Base-by-base conservation (phyloP, 2,113 vertebrate species). In the Corydoras sp. region DNA sequence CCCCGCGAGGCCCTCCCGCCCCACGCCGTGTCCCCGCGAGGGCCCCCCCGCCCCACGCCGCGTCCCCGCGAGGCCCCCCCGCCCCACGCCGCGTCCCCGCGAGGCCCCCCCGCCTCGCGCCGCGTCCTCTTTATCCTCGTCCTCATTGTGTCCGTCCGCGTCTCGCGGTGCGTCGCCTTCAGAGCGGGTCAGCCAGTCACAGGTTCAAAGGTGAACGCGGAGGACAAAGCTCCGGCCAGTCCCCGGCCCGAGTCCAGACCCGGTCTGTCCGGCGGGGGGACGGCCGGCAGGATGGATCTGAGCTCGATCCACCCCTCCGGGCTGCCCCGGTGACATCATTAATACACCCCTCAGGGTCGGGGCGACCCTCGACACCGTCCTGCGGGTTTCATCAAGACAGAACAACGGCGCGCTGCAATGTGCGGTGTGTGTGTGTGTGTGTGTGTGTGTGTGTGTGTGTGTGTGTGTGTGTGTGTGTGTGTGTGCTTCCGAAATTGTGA, bases 241-340 rank as follows among this genome's bases (percentile, higher is more conserved):
- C 29, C 9, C 7, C 50, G 12, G 35, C 35, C 30, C 24, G n/a
- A 35, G 35, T 74, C 49, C 68, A 69, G 71, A 74, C 49, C n/a
- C 32, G 10, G 54, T 53, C 29, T 69, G 68, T 72, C 75, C 32
- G 12, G 58, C 35, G 15, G 31, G 49, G 50, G 60, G 24, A 14
- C n/a, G 8, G 49, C 51, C n/a, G 68, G 71, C 4, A 4, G 6
- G 68, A 79, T 79, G 50, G 74, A 71, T 79, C 54, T 9, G 62
- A 48, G 14, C 9, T 11, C 49, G 43, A 2, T 15, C 58, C 58
- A 13, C 32, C 56, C 53, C 2, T 11, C 15, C 8, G 53, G 14
- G 65, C 56, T 2, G 18, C 35, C 48, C 72, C n/a, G 5, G 61
- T 55, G 64, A 13, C 58, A 67, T 35, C 29, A 53, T 56, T 43